Percentiles rank a stretch among this genome's conserved stretches.
These are phyloP conservation scores for Drosophila nannoptera DNA, from an alignment of 1,140 invertebrate species.

Conservation along the genomic window DNA sequence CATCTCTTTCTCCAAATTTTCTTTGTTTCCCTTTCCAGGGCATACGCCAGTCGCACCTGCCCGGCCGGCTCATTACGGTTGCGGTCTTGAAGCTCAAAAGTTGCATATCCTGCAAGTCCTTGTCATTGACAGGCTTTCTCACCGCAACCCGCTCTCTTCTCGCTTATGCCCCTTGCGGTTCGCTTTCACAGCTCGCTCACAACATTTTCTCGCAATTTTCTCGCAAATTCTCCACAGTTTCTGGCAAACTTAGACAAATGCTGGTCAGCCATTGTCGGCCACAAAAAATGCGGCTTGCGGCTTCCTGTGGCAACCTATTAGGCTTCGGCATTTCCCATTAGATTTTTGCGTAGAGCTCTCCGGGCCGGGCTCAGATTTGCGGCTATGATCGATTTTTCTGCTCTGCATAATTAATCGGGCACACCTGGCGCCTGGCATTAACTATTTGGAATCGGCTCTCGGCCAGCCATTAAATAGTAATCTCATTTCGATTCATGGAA, in stretches of 20 bases:
- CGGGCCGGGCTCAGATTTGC: no score
- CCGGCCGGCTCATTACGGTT: not conserved
- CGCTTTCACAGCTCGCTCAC: constrained; percentile 24
- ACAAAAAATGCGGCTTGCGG: constrained; percentile 20
- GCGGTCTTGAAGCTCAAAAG: constrained; percentile 14
- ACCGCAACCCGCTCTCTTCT: constrained; percentile 22
- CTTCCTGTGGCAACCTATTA: constrained; percentile 46
- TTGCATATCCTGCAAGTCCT: constrained; percentile 32
- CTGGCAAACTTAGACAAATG: constrained; percentile 65
- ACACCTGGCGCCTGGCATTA: not conserved
- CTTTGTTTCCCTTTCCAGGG: not conserved
- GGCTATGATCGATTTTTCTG: not conserved
- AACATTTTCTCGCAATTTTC: constrained; percentile 41
- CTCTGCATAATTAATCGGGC: constrained; percentile 13
- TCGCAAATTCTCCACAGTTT: constrained; percentile 9
- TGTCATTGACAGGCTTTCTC: constrained; percentile 59
- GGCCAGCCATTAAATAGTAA: constrained; percentile 53
- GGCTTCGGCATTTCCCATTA: no score
- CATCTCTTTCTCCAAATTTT: not conserved
- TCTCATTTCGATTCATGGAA: constrained; percentile 52
- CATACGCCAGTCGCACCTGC: not conserved
- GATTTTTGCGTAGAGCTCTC: no score
- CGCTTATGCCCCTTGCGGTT: constrained; percentile 48
- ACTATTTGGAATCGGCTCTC: constrained; percentile 24
- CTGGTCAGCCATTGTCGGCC: constrained; percentile 44